Percentiles rank a stretch among this genome's conserved stretches.
Evolutionary conservation across 2,888 invertebrate species (phyloP).

Genomic region (Chorisops tibialis): DNA sequence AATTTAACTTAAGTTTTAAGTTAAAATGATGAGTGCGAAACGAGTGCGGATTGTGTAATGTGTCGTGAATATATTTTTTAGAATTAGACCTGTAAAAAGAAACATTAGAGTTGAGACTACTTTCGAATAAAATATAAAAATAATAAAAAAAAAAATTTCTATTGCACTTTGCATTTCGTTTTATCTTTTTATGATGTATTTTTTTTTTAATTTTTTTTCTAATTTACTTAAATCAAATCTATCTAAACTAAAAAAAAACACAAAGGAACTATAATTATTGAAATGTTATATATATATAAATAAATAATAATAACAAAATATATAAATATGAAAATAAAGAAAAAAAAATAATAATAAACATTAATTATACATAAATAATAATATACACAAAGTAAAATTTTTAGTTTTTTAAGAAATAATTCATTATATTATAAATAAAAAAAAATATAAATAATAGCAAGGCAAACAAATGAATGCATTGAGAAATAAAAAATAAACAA

Average conservation of each 20-base stretch:
- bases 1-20: conserved; percentile 12
- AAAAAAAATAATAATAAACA: conserved; percentile 15
- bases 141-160: no score
- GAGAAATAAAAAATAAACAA: conserved; percentile 2
- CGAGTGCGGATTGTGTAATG: background rate
- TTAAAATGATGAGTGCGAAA: conserved; percentile 5
- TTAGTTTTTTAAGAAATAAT: conserved; percentile 19
- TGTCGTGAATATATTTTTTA: background rate
- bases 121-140: conserved; percentile 5
- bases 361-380: conserved; percentile 21
- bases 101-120: background rate
- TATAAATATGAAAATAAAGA: conserved; percentile 5
- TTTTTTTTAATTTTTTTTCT: conserved; percentile 6
- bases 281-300: conserved; percentile 23
- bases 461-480: background rate
- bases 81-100: conserved; percentile 9
- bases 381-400: conserved; percentile 13
- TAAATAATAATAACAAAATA: conserved; percentile 8
- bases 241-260: background rate
- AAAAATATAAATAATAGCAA: background rate
- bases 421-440: conserved; percentile 21
- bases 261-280: background rate
- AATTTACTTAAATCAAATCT: conserved; percentile 17
- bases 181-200: conserved; percentile 13
- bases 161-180: conserved; percentile 24